These are phyloP conservation scores for Eilema sororculum DNA, from an alignment of 2,888 invertebrate species.

Conservation along the genomic window DNA sequence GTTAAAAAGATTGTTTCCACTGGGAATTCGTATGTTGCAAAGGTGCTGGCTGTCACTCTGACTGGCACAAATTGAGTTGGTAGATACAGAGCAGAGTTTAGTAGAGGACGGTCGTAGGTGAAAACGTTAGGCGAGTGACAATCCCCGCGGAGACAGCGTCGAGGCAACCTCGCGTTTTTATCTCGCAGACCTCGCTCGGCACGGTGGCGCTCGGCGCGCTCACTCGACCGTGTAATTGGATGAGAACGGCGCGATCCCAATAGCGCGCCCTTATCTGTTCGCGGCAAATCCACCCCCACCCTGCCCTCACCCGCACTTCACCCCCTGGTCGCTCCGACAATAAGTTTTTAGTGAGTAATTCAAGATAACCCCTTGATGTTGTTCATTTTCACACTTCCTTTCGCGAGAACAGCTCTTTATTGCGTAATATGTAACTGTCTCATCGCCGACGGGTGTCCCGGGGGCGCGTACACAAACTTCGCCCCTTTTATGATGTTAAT, in stretches of 20 bases:
- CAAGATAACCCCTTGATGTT: constrained; percentile 87
- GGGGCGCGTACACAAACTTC: constrained; percentile 80
- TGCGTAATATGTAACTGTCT: constrained; percentile 87
- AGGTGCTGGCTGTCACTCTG: constrained; percentile 51
- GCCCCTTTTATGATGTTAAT: constrained; percentile 86
- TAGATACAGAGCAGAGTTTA: constrained; percentile 43
- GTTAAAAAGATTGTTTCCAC: constrained; percentile 19
- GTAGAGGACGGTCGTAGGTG: constrained; percentile 76
- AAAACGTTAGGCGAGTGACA: constrained; percentile 83
- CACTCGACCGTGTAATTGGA: constrained; percentile 87
- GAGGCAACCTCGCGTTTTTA: constrained; percentile 80
- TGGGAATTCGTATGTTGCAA: neutral
- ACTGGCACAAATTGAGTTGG: constrained; percentile 61
- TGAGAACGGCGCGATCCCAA: constrained; percentile 87
- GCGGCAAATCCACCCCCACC: constrained; percentile 80
- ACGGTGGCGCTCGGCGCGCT: constrained; percentile 72
- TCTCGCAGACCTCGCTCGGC: constrained; percentile 74
- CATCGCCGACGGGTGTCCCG: constrained; percentile 82
- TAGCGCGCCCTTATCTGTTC: constrained; percentile 87
- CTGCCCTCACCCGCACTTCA: constrained; percentile 53
- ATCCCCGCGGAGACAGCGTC: constrained; percentile 83
- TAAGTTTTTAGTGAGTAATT: constrained; percentile 88
- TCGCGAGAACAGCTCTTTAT: constrained; percentile 87
- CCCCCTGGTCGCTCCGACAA: constrained; percentile 71
- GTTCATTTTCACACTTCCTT: constrained; percentile 88